Conservation (phyloP, 2,113 vertebrate species). For the Carassius auratus region DNA sequence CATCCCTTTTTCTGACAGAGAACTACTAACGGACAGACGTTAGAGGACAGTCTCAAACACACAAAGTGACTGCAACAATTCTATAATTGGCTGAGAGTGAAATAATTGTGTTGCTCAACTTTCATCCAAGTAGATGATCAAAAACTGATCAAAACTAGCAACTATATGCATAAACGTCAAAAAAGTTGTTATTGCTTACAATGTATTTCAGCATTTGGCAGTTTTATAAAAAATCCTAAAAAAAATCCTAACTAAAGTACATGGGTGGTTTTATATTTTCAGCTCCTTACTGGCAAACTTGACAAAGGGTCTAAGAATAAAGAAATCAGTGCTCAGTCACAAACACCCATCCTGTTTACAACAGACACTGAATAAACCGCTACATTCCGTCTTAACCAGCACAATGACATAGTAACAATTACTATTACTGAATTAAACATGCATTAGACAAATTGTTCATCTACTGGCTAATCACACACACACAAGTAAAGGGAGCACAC, state of each 20-base stretch:
- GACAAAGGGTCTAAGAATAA: neutral
- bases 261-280: too few relatives aligned
- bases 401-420: neutral
- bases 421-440: neutral
- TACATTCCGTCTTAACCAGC: neutral
- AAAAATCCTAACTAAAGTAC: too few relatives aligned
- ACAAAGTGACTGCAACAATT: neutral
- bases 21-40: neutral
- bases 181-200: neutral
- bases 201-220: neutral
- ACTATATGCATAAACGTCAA: neutral
- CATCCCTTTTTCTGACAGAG: slow-evolving; percentile 12
- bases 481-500: neutral
- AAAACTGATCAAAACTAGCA: neutral
- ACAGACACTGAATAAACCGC: neutral
- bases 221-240: too few relatives aligned
- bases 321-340: slow-evolving; percentile 6
- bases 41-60: neutral
- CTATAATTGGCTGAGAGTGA: neutral
- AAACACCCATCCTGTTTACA: neutral
- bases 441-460: neutral
- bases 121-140: neutral
- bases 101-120: neutral
- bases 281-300: neutral
- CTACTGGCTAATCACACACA: neutral